Percentiles rank a stretch among this genome's conserved stretches.
These are phyloP conservation scores for Tethea ocularis DNA, from an alignment of 2,888 invertebrate species.

Conservation along the genomic window DNA sequence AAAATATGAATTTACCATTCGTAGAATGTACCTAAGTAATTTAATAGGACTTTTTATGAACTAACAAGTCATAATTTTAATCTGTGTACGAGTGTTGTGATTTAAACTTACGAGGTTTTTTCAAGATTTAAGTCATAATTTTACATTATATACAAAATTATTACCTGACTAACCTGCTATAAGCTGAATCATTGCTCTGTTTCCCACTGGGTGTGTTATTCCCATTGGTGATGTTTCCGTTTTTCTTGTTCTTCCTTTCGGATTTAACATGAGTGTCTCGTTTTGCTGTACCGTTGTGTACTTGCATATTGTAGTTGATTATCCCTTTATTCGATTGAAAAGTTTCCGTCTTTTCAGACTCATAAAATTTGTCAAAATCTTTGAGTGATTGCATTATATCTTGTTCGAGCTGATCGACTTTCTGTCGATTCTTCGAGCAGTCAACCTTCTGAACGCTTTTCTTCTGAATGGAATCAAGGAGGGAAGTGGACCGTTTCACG, in stretches of 20 bases:
- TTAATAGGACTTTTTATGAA: slow-evolving; percentile 9
- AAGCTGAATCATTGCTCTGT: slow-evolving; percentile 88
- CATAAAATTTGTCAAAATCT: slow-evolving; percentile 79
- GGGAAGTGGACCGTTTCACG: slow-evolving; percentile 83
- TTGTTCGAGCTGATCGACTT: slow-evolving; percentile 75
- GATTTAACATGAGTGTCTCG: slow-evolving; percentile 56
- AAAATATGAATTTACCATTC: too few relatives aligned
- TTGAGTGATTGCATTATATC: slow-evolving; percentile 79
- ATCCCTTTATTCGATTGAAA: slow-evolving; percentile 53
- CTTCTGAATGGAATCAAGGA: slow-evolving; percentile 81
- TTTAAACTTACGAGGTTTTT: not conserved
- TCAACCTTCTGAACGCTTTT: slow-evolving; percentile 61
- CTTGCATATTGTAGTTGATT: slow-evolving; percentile 41
- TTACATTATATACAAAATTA: too few relatives aligned
- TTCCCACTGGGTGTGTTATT: slow-evolving; percentile 71
- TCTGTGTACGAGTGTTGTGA: not conserved
- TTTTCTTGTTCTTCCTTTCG: slow-evolving; percentile 66
- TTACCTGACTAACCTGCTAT: slow-evolving; percentile 90
- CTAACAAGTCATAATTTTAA: not conserved
- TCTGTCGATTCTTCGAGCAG: slow-evolving; percentile 67
- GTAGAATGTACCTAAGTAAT: slow-evolving; percentile 3
- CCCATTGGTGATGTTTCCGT: slow-evolving; percentile 59
- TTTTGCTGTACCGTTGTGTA: slow-evolving; percentile 57
- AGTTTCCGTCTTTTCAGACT: slow-evolving; percentile 65
- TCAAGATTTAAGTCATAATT: not conserved